Evolutionary conservation across 1,140 invertebrate species (phyloP).

Genomic region (Berghia stephanieae): DNA sequence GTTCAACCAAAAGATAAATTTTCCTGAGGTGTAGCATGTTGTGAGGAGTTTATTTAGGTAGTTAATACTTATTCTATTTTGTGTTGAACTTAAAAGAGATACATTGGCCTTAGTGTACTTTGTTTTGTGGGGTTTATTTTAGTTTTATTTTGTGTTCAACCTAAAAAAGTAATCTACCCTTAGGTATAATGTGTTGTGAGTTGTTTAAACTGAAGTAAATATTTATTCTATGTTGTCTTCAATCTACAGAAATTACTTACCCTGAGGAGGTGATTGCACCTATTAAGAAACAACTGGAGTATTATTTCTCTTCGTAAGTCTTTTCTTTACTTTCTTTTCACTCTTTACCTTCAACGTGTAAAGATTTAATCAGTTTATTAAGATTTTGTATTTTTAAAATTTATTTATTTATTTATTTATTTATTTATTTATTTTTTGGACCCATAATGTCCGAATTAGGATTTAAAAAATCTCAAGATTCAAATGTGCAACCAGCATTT

Average conservation of each 20-base stretch:
- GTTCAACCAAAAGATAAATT: too few species aligned
- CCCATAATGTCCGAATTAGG: too few species aligned
- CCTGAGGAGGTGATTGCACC: conserved; percentile 19
- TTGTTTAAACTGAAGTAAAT: neutral
- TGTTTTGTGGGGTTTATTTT: neutral
- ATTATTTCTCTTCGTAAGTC: conserved; percentile 32
- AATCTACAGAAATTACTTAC: conserved; percentile 20
- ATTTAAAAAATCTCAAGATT: too few species aligned
- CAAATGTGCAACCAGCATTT: too few species aligned
- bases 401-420: too few species aligned
- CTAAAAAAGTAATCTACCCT: neutral
- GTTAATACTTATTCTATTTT: too few species aligned
- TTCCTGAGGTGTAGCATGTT: too few species aligned
- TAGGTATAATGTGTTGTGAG: neutral
- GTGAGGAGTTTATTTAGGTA: too few species aligned
- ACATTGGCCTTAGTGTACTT: neutral
- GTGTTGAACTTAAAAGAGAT: neutral
- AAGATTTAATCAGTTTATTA: too few species aligned
- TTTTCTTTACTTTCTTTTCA: neutral
- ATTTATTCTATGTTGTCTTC: neutral
- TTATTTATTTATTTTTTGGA: too few species aligned
- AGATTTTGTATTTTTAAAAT: too few species aligned
- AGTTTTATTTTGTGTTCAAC: neutral
- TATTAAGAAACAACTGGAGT: conserved; percentile 29
- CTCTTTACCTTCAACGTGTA: neutral